Evolutionary conservation across 2,797 vertebrate species (phyloP).

Genomic region (Spea hammondii): DNA sequence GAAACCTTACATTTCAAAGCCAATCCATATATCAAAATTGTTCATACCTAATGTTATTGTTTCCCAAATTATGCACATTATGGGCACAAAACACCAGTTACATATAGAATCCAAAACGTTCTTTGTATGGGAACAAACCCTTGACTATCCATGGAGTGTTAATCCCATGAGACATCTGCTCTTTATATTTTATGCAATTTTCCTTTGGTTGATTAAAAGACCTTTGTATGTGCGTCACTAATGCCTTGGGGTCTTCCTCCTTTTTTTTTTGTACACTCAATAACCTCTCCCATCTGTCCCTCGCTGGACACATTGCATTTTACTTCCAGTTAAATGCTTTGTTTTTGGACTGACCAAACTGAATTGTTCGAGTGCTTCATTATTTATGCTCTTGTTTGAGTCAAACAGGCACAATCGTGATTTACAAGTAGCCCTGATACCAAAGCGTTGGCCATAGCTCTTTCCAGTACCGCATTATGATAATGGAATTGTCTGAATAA

Average conservation of each 20-base stretch:
- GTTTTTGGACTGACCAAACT: constrained; percentile 6
- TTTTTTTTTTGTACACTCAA: not conserved
- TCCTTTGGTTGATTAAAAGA: constrained; percentile 28
- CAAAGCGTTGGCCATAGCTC: not conserved
- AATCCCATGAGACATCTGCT: no score
- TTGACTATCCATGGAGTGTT: no score
- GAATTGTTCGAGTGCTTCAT: constrained; percentile 21
- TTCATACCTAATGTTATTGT: no score
- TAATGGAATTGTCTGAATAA: constrained; percentile 20
- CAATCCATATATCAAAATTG: not conserved
- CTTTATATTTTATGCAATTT: not conserved
- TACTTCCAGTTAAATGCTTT: not conserved
- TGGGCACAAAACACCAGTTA: no score
- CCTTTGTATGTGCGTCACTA: constrained; percentile 1
- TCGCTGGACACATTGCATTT: not conserved
- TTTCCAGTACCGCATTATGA: constrained; percentile 35
- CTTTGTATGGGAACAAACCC: no score
- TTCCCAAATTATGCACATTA: no score
- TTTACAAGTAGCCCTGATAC: constrained; percentile 22
- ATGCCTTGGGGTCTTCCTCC: constrained; percentile 5
- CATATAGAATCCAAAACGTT: no score
- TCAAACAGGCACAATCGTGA: constrained; percentile 34
- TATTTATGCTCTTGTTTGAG: constrained; percentile 37
- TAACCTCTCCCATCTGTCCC: constrained; percentile 28
- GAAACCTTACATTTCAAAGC: not conserved